Evolutionary conservation across 2,797 vertebrate species (phyloP).

Genomic region (Rhodeus uyekii): DNA sequence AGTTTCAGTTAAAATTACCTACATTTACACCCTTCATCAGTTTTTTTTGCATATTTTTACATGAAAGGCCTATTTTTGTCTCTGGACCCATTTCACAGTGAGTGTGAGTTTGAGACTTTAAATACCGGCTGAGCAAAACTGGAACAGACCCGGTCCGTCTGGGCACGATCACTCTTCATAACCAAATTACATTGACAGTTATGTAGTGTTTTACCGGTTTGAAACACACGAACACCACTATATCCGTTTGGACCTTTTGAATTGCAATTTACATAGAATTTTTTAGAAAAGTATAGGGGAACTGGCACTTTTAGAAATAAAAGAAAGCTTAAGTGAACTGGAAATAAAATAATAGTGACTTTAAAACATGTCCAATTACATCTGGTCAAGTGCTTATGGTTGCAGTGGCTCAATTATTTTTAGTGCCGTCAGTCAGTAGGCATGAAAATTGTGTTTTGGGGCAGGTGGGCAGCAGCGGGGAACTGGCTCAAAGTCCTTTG

Average conservation of each 20-base stretch:
- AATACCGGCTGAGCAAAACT: no score
- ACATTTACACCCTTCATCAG: no score
- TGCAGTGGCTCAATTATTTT: background rate
- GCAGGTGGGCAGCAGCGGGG: background rate
- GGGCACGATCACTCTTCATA: no score
- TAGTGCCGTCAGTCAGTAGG: background rate
- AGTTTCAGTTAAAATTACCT: no score
- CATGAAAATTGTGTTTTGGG: constrained; percentile 11
- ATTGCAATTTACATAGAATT: background rate
- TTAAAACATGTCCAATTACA: background rate
- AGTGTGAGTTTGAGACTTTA: no score
- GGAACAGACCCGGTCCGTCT: no score
- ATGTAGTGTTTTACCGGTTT: no score
- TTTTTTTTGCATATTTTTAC: no score
- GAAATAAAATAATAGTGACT: background rate
- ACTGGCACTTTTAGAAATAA: background rate
- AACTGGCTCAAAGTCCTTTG: background rate
- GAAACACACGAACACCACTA: background rate
- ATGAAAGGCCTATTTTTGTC: no score
- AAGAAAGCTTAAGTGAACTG: background rate
- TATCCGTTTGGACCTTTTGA: background rate
- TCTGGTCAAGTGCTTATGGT: background rate
- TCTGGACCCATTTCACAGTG: no score
- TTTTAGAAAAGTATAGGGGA: no score
- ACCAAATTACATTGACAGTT: no score